Evolutionary conservation across 37 sponge, comb jelly and placozoan genomes (phyloP), one percentile per base, ranked within the genome.

Genomic region (Haliclona indistincta): DNA sequence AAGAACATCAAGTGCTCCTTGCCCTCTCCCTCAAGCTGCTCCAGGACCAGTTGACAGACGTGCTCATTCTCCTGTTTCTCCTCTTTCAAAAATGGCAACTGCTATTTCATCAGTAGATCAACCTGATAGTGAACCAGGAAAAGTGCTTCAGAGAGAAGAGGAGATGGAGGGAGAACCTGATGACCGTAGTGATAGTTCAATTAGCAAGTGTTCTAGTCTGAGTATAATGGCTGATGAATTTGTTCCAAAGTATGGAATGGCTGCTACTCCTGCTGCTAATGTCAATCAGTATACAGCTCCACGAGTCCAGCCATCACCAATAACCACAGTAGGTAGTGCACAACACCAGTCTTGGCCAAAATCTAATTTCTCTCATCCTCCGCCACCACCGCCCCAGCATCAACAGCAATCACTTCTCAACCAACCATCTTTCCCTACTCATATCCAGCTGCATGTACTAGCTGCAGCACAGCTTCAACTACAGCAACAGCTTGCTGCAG

Each of bases 221-320:
- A 58, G 25, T 58, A 58, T 58, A 8, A 58, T 26, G 6, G 60
- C 60, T 58, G n/a, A 58, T 20, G 60, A 58, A n/a, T 58, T 58
- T 20, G 60, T 58, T 6, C 60, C 60, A 6, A 7, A n/a, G 11
- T 13, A 47, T 47, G 6, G 28, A 58, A n/a, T 6, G 7, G 60
- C n/a, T 11, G 6, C 26, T n/a, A 26, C 6, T 8, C 11, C 11
- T 20, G 10, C 10, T 47, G 51, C 15, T 15, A 47, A 15, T 17
- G 51, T 10, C 51, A 47, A 15, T 47, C 49, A 8, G 13, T 47
- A 8, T 47, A 47, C 49, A 47, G 13, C 49, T 47, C 49, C 49
- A 47, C 49, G 8, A 13, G 49, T 47, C 13, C 8, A 8, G 13
- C 49, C 49, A 8, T 25, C 11, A 20, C n/a, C 60, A n/a, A 11